Evolutionary conservation across 2,113 vertebrate species (phyloP), one percentile per base, ranked within the genome.

Genomic region (Trogon melanurus): DNA sequence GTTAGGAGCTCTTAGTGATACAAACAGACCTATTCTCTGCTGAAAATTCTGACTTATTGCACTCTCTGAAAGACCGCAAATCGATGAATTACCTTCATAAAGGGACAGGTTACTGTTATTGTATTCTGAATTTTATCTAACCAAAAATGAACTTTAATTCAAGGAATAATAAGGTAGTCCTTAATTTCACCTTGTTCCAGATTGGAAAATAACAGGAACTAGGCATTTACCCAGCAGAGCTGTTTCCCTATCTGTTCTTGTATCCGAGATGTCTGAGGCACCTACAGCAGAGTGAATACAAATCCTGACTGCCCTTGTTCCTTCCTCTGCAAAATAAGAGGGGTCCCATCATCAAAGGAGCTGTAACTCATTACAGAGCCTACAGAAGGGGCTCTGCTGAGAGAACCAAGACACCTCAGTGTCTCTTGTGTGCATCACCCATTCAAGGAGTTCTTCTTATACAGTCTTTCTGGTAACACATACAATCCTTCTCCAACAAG

Each of bases 371-470:
- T 9, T 11, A 36, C 44, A 84, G 22, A 70, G 3, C 21, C 53
- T 34, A 41, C 45, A 65, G n/a, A 30, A 51, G 34, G 25, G 11
- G 10, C 34, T 83, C 19, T 20, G 12, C 72, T 44, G 32, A 70
- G 26, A 57, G 13, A 34, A 36, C 22, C 9, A 3, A 41, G 27
- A 61, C 10, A 27, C 22, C n/a, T 44, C 67, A 71, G 22, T 41
- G 20, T 36, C 45, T 65, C 32, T 26, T 29, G 11, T 1, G 0
- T 5, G 8, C 19, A 19, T 25, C 11, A 0, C 48, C 20, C 6
- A 11, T 44, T 71, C 16, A 2, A 61, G 15, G 9, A 67, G 13
- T 25, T 17, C 6, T 75, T 89, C 54, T 72, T 58, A 38, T 15
- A 32, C n/a, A 48, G 0, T n/a, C 53, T 44, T 57, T 61, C 21